Base-by-base conservation (phyloP, 2,113 vertebrate genomes). In the Pampusana beccarii region DNA sequence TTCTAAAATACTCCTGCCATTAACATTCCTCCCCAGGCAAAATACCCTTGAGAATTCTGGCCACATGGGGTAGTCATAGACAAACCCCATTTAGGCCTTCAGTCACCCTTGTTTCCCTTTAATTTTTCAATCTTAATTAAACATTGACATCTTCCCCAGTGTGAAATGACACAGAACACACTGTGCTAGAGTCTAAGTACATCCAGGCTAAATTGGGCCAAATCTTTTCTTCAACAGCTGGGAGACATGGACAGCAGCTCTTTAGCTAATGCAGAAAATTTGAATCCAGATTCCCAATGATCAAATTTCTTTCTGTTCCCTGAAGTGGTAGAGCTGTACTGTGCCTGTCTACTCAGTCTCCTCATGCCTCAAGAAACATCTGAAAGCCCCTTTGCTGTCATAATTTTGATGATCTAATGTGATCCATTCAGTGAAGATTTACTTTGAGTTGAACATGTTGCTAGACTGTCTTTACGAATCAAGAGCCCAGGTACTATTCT, bases 121-220 rank as follows among this genome's bases (percentile, higher is more conserved):
- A 33, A 0, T 89, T 94, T 92, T 95, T 93, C 90, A 79, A 29
- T 91, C 73, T 89, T 73, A 85, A 80, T 92, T 91, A 93, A 92
- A 70, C 70, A 60, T 16, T 81, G 80, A 79, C 70, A 85, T 46
- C 57, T 91, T 82, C 73, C 91, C 46, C 33, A 38, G 42, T 48
- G 74, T 38, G 61, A 91, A 94, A 84, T 91, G 77, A 75, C 80
- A 92, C 70, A 66, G n/a, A 92, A 79, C 61, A 60, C 16, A 15
- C 11, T 64, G 65, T 95, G 65, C 44, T 61, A 40, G 14, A 79
- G 61, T 29, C 72, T 89, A 53, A 93, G 73, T 51, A 60, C 31
- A 95, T 53, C 57, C 24, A 79, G 33, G 56, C 69, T 88, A 66
- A 67, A 81, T 60, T 71, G 60, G 72, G 57, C 66, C 38, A 74